These are phyloP conservation scores for Anabas testudineus DNA, from an alignment of 2,797 vertebrate genomes.

Conservation along the genomic window DNA sequence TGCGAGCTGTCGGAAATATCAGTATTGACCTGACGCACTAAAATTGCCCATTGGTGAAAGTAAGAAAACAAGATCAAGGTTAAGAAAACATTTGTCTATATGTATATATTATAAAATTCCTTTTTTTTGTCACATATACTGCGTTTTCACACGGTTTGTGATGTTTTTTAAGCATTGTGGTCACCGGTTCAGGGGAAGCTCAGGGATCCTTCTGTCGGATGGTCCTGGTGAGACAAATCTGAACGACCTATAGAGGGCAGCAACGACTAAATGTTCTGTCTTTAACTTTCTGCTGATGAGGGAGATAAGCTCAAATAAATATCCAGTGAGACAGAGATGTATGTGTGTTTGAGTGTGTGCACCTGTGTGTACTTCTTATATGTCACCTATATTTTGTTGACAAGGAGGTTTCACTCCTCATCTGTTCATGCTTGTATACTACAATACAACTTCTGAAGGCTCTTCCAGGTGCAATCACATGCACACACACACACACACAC, in stretches of 20 bases:
- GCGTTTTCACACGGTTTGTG: neutral
- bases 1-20: slow-evolving; percentile 13
- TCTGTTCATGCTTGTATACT: slow-evolving; percentile 28
- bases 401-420: slow-evolving; percentile 54
- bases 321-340: neutral
- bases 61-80: no score
- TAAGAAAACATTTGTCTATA: no score
- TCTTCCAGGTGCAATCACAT: neutral
- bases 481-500: slow-evolving; percentile 6
- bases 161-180: neutral
- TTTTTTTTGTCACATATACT: neutral
- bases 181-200: neutral
- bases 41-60: no score
- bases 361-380: slow-evolving; percentile 7
- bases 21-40: accelerated
- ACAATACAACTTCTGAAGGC: slow-evolving; percentile 23
- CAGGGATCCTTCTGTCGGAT: no score
- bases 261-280: slow-evolving; percentile 37
- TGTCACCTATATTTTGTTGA: slow-evolving; percentile 9
- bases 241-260: slow-evolving; percentile 53
- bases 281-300: neutral
- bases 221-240: no score
- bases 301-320: slow-evolving; percentile 1
- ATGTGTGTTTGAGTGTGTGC: slow-evolving; percentile 7
- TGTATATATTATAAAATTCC: no score